A percentile compares a stretch with the other conserved stretches of the same genome.
Conservation (phyloP, 1,140 invertebrate species). For the Drosophila ercepeae region DNA sequence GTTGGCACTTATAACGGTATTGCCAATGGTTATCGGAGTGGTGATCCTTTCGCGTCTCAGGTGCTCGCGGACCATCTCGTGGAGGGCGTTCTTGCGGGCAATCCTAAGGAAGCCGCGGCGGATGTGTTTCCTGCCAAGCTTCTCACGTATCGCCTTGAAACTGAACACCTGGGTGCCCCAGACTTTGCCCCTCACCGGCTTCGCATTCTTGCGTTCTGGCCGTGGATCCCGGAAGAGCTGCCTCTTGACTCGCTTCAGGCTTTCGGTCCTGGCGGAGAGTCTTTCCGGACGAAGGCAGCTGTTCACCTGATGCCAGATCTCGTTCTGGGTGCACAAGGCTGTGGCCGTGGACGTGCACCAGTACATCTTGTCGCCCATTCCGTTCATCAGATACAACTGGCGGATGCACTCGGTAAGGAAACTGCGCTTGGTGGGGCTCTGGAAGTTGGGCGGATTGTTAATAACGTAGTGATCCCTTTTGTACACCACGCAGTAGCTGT, state of each 20-base stretch:
- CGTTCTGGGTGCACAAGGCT: conserved; percentile 12
- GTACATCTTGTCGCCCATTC: conserved; percentile 34
- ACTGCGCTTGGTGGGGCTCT: conserved; percentile 51
- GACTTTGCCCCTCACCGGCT: conserved; percentile 24
- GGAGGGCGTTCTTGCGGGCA: conserved; percentile 21
- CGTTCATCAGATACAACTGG: conserved; percentile 62
- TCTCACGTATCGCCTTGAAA: conserved; percentile 46
- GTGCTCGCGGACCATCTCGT: conserved; percentile 49
- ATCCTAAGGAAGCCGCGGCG: conserved; percentile 37
- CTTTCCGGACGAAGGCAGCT: conserved; percentile 47
- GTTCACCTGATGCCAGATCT: conserved; percentile 59
- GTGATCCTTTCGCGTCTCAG: conserved; percentile 32
- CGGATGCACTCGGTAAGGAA: conserved; percentile 71
- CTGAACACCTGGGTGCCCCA: conserved; percentile 41
- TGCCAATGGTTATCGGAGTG: conserved; percentile 19
- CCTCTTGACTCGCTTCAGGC: conserved; percentile 58
- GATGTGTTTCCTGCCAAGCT: conserved; percentile 40
- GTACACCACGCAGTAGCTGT: conserved; percentile 62
- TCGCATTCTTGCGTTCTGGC: conserved; percentile 20
- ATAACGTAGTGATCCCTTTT: conserved; percentile 62
- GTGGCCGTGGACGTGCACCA: conserved; percentile 31
- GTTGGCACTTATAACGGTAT: conserved; percentile 44
- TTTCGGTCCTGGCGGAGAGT: neutral
- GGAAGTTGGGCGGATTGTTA: conserved; percentile 60
- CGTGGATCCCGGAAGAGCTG: conserved; percentile 55